Evolutionary conservation across 2,113 vertebrate species (phyloP).

Genomic region (Bufo gargarizans): DNA sequence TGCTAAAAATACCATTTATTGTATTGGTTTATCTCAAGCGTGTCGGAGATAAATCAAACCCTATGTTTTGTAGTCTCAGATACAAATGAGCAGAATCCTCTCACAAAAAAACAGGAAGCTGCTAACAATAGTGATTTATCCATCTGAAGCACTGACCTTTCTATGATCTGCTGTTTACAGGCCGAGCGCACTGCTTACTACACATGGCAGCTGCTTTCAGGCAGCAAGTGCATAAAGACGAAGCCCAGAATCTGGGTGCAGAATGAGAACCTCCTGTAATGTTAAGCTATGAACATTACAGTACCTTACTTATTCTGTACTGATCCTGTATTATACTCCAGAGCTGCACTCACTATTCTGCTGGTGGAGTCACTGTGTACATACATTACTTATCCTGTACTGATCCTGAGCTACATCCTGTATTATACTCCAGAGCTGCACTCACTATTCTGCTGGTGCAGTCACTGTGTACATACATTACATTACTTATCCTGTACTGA

Average conservation of each 20-base stretch:
- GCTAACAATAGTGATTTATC: constrained; percentile 38
- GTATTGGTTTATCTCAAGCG: neutral
- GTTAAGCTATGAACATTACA: neutral
- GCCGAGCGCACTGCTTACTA: neutral
- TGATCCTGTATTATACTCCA: no score
- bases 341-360: no score
- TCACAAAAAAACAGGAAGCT: constrained; percentile 43
- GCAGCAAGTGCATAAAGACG: neutral
- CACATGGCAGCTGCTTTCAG: neutral
- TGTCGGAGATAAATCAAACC: constrained; percentile 24
- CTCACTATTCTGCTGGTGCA: no score
- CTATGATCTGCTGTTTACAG: constrained; percentile 33
- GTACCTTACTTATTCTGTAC: no score
- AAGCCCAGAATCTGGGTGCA: neutral
- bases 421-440: no score
- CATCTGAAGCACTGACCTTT: constrained; percentile 16
- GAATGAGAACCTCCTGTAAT: neutral
- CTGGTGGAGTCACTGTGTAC: no score
- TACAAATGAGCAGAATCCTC: constrained; percentile 23
- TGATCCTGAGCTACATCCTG: no score
- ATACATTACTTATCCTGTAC: no score
- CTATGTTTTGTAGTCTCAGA: constrained; percentile 4
- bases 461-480: no score
- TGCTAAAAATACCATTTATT: neutral
- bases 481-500: no score